Base-by-base conservation (phyloP, 2,888 invertebrate species). In the Apamea crenata region DNA sequence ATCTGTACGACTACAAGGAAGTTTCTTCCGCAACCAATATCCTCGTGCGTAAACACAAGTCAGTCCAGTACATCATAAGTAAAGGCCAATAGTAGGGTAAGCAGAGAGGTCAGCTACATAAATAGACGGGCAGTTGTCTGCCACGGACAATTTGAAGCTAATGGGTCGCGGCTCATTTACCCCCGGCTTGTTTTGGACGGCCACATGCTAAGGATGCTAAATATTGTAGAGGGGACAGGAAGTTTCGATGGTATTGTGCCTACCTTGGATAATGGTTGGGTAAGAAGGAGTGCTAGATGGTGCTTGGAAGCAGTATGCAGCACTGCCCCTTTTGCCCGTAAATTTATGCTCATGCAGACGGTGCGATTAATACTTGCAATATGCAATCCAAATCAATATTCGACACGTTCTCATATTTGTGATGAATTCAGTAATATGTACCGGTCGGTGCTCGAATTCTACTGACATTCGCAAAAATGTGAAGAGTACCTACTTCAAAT, bases 81-180 rank as follows among this genome's bases (percentile, higher is more conserved):
- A 75, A 83, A 77, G 82, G 84, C 82, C 85, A 86, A 82, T 82
- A 80, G 78, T 73, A 77, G 84, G 89, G 82, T 87, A 83, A 87
- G 89, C 80, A 74, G 80, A 85, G 82, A 88, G 88, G 90, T 90
- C 89, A 90, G 84, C 77, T 80, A 87, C 93, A 90, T 90, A 91
- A 93, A 92, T 87, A 91, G 88, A 89, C 90, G 86, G 83, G 83
- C 87, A 87, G 91, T 91, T 91, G 92, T 92, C 92, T 91, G 91
- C 79, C 90, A 93, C 95, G 95, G 92, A 85, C 94, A 93, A 95
- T 95, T 95, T 92, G 94, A 90, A 89, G 88, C 88, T 91, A 95
- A 95, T 94, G 94, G 94, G 78, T 90, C 94, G 91, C 93, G 94
- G 88, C 92, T 94, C 94, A 94, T 95, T 94, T 92, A 88, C 88